Base-by-base conservation (phyloP, 2,888 invertebrate species). In the Catocala fraxini region DNA sequence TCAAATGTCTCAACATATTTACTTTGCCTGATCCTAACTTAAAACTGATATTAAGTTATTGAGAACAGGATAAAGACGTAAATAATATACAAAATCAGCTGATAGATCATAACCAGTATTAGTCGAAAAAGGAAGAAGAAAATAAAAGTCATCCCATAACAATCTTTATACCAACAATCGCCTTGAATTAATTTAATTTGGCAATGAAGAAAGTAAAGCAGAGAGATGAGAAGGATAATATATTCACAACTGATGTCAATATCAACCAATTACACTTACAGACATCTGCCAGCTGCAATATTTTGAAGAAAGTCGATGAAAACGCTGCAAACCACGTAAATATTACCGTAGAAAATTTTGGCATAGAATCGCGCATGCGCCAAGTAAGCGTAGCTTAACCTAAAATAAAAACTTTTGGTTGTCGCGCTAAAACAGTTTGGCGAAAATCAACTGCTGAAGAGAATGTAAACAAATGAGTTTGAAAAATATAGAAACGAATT, bases 331-430 rank as follows among this genome's bases (percentile, higher is more conserved):
- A 73, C 72, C 68, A 65, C 63, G 63, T 65, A 80, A 79, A 75
- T 64, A 56, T 59, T 60, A 73, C 71, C 65, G 70, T 75, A 66
- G 60, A 63, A 51, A 58, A 61, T 75, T 71, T 82, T 90, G 90
- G 90, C 90, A 82, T 11, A n/a, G 5, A 0, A 59, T 0, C 58
- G 73, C 89, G 88, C 92, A 88, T 90, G 92, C 91, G 88, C 75
- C 45, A 39, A 2, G 2, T 15, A n/a, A n/a, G 34, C 10, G 54
- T 56, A 66, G 43, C 56, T 6, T 51, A 54, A 56, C 57, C 59
- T 56, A 56, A 73, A 65, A 71, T 70, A 78, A 52, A 82, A 85
- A 84, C 81, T 84, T 79, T 68, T 63, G 45, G 63, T 64, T 75
- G 71, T 78, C 76, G 77, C 71, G 63, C 61, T 57, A 71, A 81